phyloP scores from a whole-genome alignment of 2,113 vertebrate genomes.

The Dromas ardeola region DNA sequence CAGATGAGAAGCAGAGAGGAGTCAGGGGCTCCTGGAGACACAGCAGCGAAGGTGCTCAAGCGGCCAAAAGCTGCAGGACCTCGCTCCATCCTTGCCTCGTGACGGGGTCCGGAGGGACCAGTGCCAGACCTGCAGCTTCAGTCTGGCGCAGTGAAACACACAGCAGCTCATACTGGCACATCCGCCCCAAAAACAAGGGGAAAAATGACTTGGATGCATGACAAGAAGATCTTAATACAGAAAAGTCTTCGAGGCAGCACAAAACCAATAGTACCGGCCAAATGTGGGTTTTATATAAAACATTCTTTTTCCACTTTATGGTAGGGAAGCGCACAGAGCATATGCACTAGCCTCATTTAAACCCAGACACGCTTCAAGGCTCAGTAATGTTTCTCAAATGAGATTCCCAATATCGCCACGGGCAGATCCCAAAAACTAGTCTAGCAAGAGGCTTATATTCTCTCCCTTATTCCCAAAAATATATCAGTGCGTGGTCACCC shows the following conservation, averaged over 20 bases:
- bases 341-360: rapidly evolving
- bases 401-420: rapidly evolving
- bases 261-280: not conserved
- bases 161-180: not conserved
- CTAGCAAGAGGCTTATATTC: not conserved
- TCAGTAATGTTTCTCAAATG: not conserved
- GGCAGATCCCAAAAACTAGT: not conserved
- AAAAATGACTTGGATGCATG: not conserved
- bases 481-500: not conserved
- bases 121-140: not conserved
- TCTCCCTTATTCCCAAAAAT: not conserved
- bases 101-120: not conserved
- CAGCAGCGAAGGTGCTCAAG: rapidly evolving
- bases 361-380: not conserved
- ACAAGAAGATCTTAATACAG: not conserved
- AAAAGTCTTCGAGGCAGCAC: not conserved
- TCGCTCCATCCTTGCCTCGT: not conserved
- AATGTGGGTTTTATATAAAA: not conserved
- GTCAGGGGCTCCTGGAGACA: no score
- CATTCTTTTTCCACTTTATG: not conserved
- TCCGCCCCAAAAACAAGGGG: not conserved
- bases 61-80: not conserved
- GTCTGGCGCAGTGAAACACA: rapidly evolving
- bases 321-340: not conserved
- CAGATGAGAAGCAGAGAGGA: not conserved